Conservation (phyloP, 2,797 vertebrate genomes). For the Cichlasoma orientale region DNA sequence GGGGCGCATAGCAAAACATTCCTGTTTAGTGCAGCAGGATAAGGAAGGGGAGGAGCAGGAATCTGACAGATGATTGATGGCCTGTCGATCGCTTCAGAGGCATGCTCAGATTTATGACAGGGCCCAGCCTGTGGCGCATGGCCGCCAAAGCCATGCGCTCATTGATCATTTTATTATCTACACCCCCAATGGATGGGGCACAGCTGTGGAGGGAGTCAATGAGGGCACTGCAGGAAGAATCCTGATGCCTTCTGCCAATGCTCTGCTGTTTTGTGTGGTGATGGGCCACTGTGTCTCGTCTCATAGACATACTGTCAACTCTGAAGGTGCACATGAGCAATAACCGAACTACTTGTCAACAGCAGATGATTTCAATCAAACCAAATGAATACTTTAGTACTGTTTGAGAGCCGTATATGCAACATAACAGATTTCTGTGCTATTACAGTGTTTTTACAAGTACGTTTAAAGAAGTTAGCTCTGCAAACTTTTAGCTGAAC, state of each 20-base stretch:
- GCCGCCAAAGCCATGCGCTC: slow-evolving; percentile 50
- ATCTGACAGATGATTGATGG: slow-evolving; percentile 73
- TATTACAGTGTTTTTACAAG: not conserved
- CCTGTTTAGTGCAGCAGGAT: slow-evolving; percentile 31
- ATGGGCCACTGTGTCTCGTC: slow-evolving; percentile 44
- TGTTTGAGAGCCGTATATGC: not conserved
- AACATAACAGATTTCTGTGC: not conserved
- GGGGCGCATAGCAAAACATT: slow-evolving; percentile 22
- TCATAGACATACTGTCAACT: slow-evolving; percentile 27
- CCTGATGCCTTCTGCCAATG: slow-evolving; percentile 62
- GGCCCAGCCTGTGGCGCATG: slow-evolving; percentile 48
- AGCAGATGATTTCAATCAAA: not conserved
- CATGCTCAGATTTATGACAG: slow-evolving; percentile 71
- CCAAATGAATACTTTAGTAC: not conserved
- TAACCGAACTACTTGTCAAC: slow-evolving; percentile 4
- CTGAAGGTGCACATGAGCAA: slow-evolving; percentile 24
- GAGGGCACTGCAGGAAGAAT: slow-evolving; percentile 65
- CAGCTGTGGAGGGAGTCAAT: slow-evolving; percentile 75
- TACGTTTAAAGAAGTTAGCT: not conserved
- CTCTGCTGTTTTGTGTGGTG: slow-evolving; percentile 39
- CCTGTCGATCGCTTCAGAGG: slow-evolving; percentile 76
- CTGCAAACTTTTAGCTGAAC: not conserved
- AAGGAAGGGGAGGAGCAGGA: slow-evolving; percentile 57
- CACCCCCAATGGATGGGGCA: slow-evolving; percentile 64
- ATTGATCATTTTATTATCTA: slow-evolving; percentile 76